Evolutionary conservation across 2,797 vertebrate genomes (phyloP).

Genomic region (Novumbra hubbsi): DNA sequence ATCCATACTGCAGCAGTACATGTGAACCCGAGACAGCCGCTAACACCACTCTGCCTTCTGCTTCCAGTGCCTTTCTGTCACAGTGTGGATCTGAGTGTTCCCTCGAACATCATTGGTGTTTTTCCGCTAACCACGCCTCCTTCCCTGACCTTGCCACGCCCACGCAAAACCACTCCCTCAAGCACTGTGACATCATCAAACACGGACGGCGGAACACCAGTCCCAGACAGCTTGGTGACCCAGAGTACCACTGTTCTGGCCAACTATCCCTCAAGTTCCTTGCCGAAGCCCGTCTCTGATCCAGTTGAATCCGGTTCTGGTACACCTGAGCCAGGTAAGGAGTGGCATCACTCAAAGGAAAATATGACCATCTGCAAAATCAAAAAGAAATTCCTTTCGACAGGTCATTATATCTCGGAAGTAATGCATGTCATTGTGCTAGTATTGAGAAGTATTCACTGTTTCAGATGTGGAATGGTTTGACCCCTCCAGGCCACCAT

Average conservation of each 20-base stretch:
- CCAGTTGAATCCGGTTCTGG: not conserved
- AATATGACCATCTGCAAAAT: not conserved
- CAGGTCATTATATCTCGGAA: not conserved
- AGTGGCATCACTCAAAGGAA: not conserved
- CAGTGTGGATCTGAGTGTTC: constrained; percentile 55
- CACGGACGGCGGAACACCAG: constrained; percentile 10
- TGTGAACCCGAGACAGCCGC: no score
- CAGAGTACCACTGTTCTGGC: not conserved
- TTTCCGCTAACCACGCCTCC: constrained; percentile 11
- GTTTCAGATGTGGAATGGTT: constrained; percentile 25
- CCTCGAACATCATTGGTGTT: constrained; percentile 44
- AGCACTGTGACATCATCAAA: not conserved
- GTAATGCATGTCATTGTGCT: not conserved
- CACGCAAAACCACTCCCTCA: not conserved
- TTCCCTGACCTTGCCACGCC: not conserved
- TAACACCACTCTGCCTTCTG: not conserved
- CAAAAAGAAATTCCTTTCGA: not conserved
- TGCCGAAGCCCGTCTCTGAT: not conserved
- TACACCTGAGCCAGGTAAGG: constrained; percentile 21
- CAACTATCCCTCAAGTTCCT: not conserved
- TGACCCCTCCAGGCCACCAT: constrained; percentile 32
- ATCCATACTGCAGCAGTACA: no score
- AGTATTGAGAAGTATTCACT: not conserved
- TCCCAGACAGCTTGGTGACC: not conserved
- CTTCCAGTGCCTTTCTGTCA: constrained; percentile 75